phyloP scores from a whole-genome alignment of 1,140 invertebrate species.

The Limonius californicus region DNA sequence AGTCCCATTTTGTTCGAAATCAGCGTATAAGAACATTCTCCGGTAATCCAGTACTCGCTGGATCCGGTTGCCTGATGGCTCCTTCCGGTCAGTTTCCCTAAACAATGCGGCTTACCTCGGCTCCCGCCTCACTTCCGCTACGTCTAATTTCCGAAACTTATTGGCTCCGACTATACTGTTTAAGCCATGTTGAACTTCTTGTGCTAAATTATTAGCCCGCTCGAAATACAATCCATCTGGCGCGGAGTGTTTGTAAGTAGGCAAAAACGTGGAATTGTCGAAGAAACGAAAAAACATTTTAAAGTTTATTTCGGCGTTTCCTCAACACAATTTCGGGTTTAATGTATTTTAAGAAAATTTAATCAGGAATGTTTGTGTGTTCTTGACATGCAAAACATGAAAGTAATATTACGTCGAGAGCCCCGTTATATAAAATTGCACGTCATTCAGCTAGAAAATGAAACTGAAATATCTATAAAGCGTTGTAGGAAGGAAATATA shows the following conservation, averaged over 20 bases:
- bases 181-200: background rate
- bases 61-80: background rate
- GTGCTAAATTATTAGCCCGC: background rate
- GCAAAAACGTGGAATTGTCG: too few relatives aligned
- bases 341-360: background rate
- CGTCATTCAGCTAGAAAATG: conserved; percentile 3
- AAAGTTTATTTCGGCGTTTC: too few relatives aligned
- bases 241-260: too few relatives aligned
- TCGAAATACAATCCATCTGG: too few relatives aligned
- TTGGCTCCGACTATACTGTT: background rate
- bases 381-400: conserved; percentile 5
- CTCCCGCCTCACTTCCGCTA: background rate
- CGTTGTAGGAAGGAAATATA: background rate
- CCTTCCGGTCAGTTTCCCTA: conserved; percentile 10
- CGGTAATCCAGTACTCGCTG: background rate
- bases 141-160: background rate
- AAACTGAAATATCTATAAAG: background rate
- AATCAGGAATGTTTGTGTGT: background rate
- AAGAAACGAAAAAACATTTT: too few relatives aligned
- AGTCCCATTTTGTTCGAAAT: too few relatives aligned
- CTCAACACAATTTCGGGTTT: too few relatives aligned
- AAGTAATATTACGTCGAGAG: background rate
- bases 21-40: too few relatives aligned
- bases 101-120: background rate
- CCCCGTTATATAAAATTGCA: conserved; percentile 5